These are phyloP conservation scores for Chymomyza costata DNA, from an alignment of 1,140 invertebrate genomes.

Conservation along the genomic window DNA sequence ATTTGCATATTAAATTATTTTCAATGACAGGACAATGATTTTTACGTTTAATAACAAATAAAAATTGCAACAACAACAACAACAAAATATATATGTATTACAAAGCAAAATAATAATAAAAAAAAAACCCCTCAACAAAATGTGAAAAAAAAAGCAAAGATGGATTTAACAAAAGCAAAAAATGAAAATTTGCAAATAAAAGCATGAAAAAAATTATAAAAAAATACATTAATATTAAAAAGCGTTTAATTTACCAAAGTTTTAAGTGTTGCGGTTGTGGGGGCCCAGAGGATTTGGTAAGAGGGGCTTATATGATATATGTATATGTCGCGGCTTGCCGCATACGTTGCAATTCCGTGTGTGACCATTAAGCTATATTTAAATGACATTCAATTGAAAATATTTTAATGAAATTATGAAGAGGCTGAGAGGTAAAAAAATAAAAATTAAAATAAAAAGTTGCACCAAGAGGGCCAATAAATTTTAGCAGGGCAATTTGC, in stretches of 20 bases:
- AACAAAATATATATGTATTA: slow-evolving; percentile 35
- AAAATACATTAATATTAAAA: slow-evolving; percentile 69
- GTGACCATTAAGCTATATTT: slow-evolving; percentile 61
- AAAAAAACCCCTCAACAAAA: slow-evolving; percentile 40
- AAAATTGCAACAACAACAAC: slow-evolving; percentile 19
- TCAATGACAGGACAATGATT: slow-evolving; percentile 61
- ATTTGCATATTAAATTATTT: slow-evolving; percentile 72
- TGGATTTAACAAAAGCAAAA: slow-evolving; percentile 22
- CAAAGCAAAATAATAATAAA: slow-evolving; percentile 14
- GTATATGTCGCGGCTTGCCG: slow-evolving; percentile 27
- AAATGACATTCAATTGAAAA: slow-evolving; percentile 59
- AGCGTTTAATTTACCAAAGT: slow-evolving; percentile 61
- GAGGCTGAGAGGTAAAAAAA: slow-evolving; percentile 48
- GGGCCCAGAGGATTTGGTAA: not conserved
- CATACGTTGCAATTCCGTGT: slow-evolving; percentile 44
- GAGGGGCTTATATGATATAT: slow-evolving; percentile 41
- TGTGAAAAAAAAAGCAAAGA: slow-evolving; percentile 37
- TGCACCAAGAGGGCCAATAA: slow-evolving; percentile 22
- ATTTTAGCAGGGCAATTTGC: slow-evolving; percentile 48
- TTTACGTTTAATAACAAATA: slow-evolving; percentile 29
- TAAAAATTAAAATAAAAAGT: slow-evolving; percentile 12
- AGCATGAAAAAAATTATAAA: slow-evolving; percentile 40
- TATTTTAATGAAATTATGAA: slow-evolving; percentile 58
- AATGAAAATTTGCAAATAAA: slow-evolving; percentile 43
- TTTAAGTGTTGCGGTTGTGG: slow-evolving; percentile 37